Evolutionary conservation across 2,113 vertebrate species (phyloP).

Genomic region (Daphoenositta chrysoptera): DNA sequence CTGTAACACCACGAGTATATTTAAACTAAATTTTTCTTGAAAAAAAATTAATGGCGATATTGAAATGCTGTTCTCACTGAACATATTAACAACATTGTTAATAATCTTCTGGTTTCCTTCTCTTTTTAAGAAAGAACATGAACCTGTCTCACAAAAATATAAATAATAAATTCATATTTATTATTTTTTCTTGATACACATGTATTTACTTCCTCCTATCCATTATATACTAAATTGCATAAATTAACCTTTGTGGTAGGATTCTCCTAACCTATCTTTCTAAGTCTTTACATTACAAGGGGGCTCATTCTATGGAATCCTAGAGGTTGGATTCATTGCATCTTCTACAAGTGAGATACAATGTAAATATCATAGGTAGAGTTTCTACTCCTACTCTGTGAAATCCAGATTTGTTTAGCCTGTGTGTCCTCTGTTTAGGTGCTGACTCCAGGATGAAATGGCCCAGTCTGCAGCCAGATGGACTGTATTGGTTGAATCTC

Average conservation of each 20-base stretch:
- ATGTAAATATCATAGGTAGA: neutral
- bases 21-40: neutral
- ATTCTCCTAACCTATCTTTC: neutral
- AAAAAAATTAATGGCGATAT: neutral
- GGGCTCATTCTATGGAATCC: neutral
- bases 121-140: neutral
- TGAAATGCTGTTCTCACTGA: neutral
- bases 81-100: neutral
- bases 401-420: neutral
- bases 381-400: neutral
- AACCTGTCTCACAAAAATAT: neutral
- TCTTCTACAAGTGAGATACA: neutral
- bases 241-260: neutral
- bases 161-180: neutral
- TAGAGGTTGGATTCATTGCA: neutral
- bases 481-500: neutral
- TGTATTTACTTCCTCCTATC: neutral
- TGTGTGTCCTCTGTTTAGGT: neutral
- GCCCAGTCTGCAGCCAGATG: neutral
- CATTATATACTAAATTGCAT: neutral
- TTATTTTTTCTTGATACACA: neutral
- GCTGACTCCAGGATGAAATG: neutral
- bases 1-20: neutral
- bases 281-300: neutral
- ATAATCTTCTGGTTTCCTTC: neutral